A percentile compares a stretch with the other conserved stretches of the same genome.
These are phyloP conservation scores for Papilio polytes DNA, from an alignment of 1,140 invertebrate species.

Conservation along the genomic window DNA sequence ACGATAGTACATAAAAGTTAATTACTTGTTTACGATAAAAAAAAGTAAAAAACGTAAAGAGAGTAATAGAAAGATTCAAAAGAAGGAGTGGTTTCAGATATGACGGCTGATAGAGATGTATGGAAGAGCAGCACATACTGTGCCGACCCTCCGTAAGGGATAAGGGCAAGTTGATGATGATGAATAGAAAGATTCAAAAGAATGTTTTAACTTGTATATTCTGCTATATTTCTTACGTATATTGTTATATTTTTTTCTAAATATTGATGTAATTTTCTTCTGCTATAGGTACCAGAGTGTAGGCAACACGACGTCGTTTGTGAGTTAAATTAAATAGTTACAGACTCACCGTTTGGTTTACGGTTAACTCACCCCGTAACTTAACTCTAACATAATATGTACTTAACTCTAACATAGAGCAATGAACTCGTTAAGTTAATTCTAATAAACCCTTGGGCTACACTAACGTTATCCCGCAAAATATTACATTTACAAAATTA, in stretches of 20 bases:
- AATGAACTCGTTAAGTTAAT: neutral
- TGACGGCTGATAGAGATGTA: too few relatives aligned
- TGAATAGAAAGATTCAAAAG: too few relatives aligned
- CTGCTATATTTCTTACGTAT: neutral
- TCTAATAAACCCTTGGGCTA: neutral
- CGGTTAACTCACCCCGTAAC: constrained; percentile 23
- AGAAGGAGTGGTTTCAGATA: too few relatives aligned
- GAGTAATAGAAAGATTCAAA: too few relatives aligned
- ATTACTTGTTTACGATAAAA: too few relatives aligned
- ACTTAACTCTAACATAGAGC: constrained; percentile 11
- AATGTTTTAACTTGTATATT: too few relatives aligned
- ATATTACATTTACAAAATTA: neutral
- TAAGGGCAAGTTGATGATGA: too few relatives aligned
- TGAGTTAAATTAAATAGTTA: constrained; percentile 45
- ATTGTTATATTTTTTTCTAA: neutral
- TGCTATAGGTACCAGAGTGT: constrained; percentile 45
- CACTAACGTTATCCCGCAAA: constrained; percentile 13
- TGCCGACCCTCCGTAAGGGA: too few relatives aligned
- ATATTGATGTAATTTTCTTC: constrained; percentile 42
- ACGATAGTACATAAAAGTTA: too few relatives aligned
- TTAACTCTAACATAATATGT: constrained; percentile 8
- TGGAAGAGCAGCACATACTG: too few relatives aligned
- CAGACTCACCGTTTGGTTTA: constrained; percentile 35
- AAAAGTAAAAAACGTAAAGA: too few relatives aligned
- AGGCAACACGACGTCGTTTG: constrained; percentile 43